These are phyloP conservation scores for Scytalopus superciliaris DNA, from an alignment of 2,113 vertebrate species.

Conservation along the genomic window DNA sequence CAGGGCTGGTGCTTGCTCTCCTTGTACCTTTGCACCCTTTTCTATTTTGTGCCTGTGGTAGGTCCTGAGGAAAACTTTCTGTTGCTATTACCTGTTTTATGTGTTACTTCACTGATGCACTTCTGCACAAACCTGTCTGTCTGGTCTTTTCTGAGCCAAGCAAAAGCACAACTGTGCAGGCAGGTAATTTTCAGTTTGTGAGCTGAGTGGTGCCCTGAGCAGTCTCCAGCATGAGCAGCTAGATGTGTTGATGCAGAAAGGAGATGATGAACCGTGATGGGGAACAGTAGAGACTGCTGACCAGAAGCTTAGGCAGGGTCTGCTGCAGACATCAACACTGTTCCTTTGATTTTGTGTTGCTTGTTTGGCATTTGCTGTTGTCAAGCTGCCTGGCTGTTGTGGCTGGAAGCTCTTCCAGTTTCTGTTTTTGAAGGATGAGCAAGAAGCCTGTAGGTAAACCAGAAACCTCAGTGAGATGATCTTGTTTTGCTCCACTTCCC, in stretches of 20 bases:
- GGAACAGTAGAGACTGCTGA: not conserved
- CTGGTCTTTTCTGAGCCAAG: not conserved
- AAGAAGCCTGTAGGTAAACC: not conserved
- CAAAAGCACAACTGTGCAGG: not conserved
- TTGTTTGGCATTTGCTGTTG: not conserved
- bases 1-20: fast-evolving
- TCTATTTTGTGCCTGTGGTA: not conserved
- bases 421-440: not conserved
- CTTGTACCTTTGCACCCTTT: not conserved
- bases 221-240: fast-evolving
- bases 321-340: not conserved
- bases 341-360: not conserved
- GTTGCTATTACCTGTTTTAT: not conserved
- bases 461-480: not conserved
- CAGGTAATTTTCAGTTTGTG: not conserved
- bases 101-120: fast-evolving
- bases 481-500: not conserved
- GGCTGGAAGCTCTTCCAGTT: not conserved
- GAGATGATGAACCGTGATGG: not conserved
- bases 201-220: not conserved
- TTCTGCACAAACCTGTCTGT: not conserved
- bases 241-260: not conserved
- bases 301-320: not conserved
- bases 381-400: not conserved
- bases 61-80: not conserved